A percentile compares a stretch with the other conserved stretches of the same genome.
Conservation (phyloP, 2,888 invertebrate species). For the Leistus spinibarbis region DNA sequence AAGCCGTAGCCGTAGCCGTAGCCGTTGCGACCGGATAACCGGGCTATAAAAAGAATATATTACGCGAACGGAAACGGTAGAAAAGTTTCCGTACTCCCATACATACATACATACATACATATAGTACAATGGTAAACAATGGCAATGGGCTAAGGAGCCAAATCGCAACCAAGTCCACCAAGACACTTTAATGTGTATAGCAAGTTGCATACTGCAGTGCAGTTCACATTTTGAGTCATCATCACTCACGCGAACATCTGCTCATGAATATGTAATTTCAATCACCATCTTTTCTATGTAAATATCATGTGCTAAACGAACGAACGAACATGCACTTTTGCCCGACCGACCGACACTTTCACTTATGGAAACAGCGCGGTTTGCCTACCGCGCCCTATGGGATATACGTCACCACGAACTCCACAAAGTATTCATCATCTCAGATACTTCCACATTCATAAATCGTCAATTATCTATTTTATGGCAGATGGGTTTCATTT, state of each 20-base stretch:
- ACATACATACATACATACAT: too few species aligned
- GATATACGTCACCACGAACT: background rate
- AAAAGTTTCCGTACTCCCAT: constrained; percentile 26
- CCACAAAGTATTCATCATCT: background rate
- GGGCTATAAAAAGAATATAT: constrained; percentile 37
- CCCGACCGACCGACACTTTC: background rate
- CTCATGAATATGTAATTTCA: constrained; percentile 39
- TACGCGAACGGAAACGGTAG: constrained; percentile 30
- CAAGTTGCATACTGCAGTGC: background rate
- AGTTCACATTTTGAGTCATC: background rate
- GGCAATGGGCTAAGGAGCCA: constrained; percentile 25
- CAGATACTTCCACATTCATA: background rate
- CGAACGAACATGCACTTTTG: too few species aligned
- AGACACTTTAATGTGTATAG: background rate
- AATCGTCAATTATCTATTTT: too few species aligned
- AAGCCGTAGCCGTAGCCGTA: too few species aligned
- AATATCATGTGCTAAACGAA: constrained; percentile 2
- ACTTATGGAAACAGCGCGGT: background rate
- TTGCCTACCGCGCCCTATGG: background rate
- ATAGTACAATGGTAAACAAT: too few species aligned
- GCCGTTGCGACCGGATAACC: constrained; percentile 27
- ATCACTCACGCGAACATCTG: constrained; percentile 30
- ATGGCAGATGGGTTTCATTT: too few species aligned
- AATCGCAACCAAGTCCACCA: too few species aligned
- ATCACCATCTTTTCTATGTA: constrained; percentile 36